phyloP scores from a whole-genome alignment of 2,797 vertebrate species.

The Chrosomus eos region DNA sequence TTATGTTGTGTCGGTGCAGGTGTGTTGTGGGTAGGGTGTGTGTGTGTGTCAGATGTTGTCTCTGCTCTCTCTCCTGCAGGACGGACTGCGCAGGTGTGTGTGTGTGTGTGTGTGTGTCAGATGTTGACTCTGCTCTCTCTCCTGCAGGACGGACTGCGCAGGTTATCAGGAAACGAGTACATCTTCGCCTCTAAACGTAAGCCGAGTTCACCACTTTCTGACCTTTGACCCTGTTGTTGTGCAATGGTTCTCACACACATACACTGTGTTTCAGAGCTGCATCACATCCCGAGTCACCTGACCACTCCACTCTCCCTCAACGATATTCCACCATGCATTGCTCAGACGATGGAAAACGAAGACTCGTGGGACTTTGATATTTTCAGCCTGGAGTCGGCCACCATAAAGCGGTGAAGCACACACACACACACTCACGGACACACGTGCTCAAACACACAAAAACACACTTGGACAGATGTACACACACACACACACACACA shows the following conservation, averaged over 20 bases:
- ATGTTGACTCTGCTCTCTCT: constrained; percentile 13
- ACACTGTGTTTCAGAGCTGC: constrained; percentile 77
- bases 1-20: no score
- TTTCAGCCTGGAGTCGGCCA: constrained; percentile 92
- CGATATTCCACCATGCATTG: constrained; percentile 89
- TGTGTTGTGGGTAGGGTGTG: no score
- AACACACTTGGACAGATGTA: no score
- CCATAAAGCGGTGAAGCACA: constrained; percentile 84
- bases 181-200: constrained; percentile 92
- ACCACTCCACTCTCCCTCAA: constrained; percentile 84
- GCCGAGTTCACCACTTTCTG: constrained; percentile 55
- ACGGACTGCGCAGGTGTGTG: constrained; percentile 84
- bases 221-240: neutral
- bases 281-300: constrained; percentile 81
- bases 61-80: constrained; percentile 75
- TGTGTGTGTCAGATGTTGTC: neutral
- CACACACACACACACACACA: neutral
- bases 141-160: constrained; percentile 91
- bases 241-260: neutral
- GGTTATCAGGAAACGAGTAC: constrained; percentile 93
- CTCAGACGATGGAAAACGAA: constrained; percentile 91
- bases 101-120: no score
- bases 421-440: constrained; percentile 47
- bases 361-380: constrained; percentile 96
- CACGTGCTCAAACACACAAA: no score